Base-by-base conservation (phyloP, 2,888 invertebrate species). In the Gymnoscelis rufifasciata region DNA sequence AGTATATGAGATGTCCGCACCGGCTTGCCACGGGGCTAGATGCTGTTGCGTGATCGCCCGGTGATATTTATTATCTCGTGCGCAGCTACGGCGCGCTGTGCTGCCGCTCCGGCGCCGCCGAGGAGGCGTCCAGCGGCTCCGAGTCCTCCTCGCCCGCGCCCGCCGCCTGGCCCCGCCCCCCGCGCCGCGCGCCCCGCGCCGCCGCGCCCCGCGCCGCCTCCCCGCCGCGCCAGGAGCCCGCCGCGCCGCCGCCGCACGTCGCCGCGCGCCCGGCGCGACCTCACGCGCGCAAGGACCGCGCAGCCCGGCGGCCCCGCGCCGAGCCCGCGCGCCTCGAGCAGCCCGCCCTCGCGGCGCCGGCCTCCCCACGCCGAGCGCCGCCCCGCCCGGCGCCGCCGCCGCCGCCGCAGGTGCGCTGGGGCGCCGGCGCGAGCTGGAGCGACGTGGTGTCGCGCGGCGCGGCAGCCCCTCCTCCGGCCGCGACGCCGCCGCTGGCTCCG, bases 381-480 rank as follows among this genome's bases (percentile, higher is more conserved):
- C 41, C 40, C 44, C 60, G 44, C 47, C 49, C 45, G 40, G 42
- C 41, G 24, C 47, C 38, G n/a, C 43, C 39, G 50, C 49, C 46
- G 55, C 29, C 33, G 12, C 43, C 38, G 50, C 44, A n/a, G n/a
- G 57, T 75, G 63, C 79, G 78, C 52, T 73, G 74, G 72, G 76
- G 79, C 67, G 78, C 78, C 37, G 76, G 79, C 67, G 78, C 78
- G 36, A 67, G 74, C 47, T 81, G 80, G 78, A 74, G 74, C 68
- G 71, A 74, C 27, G 83, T 80, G 57, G 82, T 82, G 63, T 78
- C 80, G 52, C 69, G 64, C 43, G 62, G 62, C n/a, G n/a, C n/a
- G n/a, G 47, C 58, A 52, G 46, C 47, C 10, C 29, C 40, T 23
- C 26, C 19, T 2, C 19, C 19, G 19, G 19, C 19, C 19, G 19